Evolutionary conservation across 2,797 vertebrate genomes (phyloP).

Genomic region (Chanos chanos): DNA sequence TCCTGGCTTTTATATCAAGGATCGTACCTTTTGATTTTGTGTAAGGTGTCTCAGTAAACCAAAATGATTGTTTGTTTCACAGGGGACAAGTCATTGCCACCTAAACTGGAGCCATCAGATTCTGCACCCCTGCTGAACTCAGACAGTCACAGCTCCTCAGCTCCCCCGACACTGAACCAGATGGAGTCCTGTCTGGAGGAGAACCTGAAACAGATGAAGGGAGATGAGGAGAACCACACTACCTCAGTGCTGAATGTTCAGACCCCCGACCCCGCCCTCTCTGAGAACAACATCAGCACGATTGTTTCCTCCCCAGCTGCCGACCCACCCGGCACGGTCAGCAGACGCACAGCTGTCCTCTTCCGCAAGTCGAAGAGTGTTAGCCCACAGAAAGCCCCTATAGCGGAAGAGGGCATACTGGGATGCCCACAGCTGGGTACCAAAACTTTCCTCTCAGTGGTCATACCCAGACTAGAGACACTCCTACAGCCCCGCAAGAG

Average conservation of each 20-base stretch:
- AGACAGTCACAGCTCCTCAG: conserved; percentile 76
- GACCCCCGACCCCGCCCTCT: conserved; percentile 74
- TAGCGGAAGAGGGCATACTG: conserved; percentile 74
- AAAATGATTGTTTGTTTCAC: conserved; percentile 33
- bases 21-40: too few species aligned
- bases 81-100: conserved; percentile 82
- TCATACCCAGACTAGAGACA: conserved; percentile 97
- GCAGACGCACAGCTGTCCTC: conserved; percentile 84
- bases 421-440: conserved; percentile 84
- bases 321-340: conserved; percentile 79
- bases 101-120: conserved; percentile 85
- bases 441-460: conserved; percentile 98
- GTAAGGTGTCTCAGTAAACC: background rate
- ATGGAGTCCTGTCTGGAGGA: conserved; percentile 78
- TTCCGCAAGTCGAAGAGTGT: conserved; percentile 95
- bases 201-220: conserved; percentile 79
- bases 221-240: conserved; percentile 78
- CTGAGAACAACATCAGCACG: conserved; percentile 73
- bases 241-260: conserved; percentile 83
- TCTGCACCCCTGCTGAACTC: conserved; percentile 77
- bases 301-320: conserved; percentile 79
- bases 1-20: too few species aligned
- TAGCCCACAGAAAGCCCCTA: conserved; percentile 89
- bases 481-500: conserved; percentile 94
- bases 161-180: conserved; percentile 82